phyloP scores from a whole-genome alignment of 1,140 invertebrate genomes.

The Spodoptera litura region DNA sequence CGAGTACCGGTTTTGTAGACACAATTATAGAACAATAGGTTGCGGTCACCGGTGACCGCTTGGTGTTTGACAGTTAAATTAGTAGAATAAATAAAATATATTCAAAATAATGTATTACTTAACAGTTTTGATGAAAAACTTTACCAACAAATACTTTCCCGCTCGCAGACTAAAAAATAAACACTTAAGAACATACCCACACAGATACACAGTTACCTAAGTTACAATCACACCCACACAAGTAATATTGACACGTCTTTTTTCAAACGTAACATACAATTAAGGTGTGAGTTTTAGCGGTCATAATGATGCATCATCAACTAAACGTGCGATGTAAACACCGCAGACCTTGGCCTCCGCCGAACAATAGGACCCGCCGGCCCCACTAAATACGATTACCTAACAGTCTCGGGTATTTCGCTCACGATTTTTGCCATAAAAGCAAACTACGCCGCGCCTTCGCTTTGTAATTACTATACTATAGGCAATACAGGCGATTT shows the following conservation, averaged over 20 bases:
- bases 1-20: too few relatives aligned
- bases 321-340: slow-evolving; percentile 76
- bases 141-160: slow-evolving; percentile 1
- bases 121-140: too few relatives aligned
- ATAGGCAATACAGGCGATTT: not conserved
- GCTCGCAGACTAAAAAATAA: not conserved
- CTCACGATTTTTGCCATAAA: slow-evolving; percentile 77
- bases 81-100: too few relatives aligned
- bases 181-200: not conserved
- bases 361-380: slow-evolving; percentile 79
- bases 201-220: slow-evolving; percentile 2
- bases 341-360: slow-evolving; percentile 77
- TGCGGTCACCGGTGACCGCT: too few relatives aligned
- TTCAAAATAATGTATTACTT: too few relatives aligned
- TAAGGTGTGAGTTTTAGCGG: slow-evolving; percentile 48
- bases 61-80: too few relatives aligned
- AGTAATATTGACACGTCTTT: slow-evolving; percentile 35
- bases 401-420: slow-evolving; percentile 73
- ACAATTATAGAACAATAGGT: too few relatives aligned
- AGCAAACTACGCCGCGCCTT: slow-evolving; percentile 49
- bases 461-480: slow-evolving; percentile 41
- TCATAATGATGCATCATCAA: slow-evolving; percentile 63
- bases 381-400: slow-evolving; percentile 82
- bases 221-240: slow-evolving; percentile 14
- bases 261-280: slow-evolving; percentile 21